Evolutionary conservation across 2,797 vertebrate species (phyloP).

Genomic region (Lutjanus argentimaculatus): DNA sequence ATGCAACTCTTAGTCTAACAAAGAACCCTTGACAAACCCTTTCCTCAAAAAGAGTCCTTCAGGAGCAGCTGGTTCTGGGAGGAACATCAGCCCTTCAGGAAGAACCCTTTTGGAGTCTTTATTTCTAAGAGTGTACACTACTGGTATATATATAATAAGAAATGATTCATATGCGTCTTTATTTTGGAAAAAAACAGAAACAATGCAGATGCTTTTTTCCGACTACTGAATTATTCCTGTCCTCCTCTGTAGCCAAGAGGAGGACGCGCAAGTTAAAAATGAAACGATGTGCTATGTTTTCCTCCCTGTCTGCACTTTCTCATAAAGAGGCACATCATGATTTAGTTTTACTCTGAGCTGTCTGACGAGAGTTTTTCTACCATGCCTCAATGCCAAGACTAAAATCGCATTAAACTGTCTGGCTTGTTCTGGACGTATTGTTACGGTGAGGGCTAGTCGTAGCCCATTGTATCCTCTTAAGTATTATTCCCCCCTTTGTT

Average conservation of each 20-base stretch:
- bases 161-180: not conserved
- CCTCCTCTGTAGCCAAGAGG: conserved; percentile 47
- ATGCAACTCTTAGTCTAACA: no score
- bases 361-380: conserved; percentile 48
- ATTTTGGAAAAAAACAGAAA: not conserved
- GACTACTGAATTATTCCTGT: conserved; percentile 46
- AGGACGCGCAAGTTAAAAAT: conserved; percentile 57
- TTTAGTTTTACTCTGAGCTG: conserved; percentile 64
- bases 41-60: no score
- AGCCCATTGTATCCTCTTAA: conserved; percentile 4
- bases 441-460: conserved; percentile 20
- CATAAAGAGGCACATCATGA: conserved; percentile 52
- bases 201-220: conserved; percentile 34
- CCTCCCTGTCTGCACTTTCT: conserved; percentile 56
- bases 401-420: conserved; percentile 55
- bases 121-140: not conserved
- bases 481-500: conserved; percentile 37
- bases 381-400: conserved; percentile 44
- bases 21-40: no score
- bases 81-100: no score
- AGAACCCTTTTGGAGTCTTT: no score
- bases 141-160: conserved; percentile 1
- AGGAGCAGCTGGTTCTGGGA: no score
- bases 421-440: conserved; percentile 48
- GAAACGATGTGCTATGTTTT: conserved; percentile 61